Base-by-base conservation (phyloP, 2,888 invertebrate species). In the Melanargia galathea region DNA sequence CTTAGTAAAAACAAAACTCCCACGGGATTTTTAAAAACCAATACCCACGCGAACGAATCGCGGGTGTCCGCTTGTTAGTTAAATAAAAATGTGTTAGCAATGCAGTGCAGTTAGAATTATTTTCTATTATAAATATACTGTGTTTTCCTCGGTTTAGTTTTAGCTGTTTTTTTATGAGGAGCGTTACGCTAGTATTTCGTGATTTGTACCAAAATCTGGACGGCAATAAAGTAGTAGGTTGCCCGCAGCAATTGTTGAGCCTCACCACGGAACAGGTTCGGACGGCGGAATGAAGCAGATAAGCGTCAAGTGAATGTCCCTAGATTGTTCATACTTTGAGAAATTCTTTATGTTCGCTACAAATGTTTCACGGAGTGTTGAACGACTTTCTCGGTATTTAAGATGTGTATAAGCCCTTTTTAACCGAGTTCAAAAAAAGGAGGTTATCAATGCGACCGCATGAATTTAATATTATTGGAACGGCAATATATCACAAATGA, bases 191-290 rank as follows among this genome's bases (percentile, higher is more conserved):
- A 33, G 33, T 33, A 48, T 54, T 10, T 73, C 51, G 16, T 72
- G 13, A 54, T 73, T 81, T 77, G 64, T 30, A 69, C 74, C 75
- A 73, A 67, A 60, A 62, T 40, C 63, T 63, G 72, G 76, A 75
- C 73, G 76, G 82, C 81, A 84, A 86, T 90, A 90, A 87, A 88
- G 83, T 84, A 81, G 82, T 84, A 80, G 82, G 82, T 83, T 80
- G 88, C 84, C 83, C 76, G 78, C 76, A 78, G 84, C 84, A 80
- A 88, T 90, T 89, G 88, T 90, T 84, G 84, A 81, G 84, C 80
- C 79, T 77, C 77, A 72, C 75, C 73, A 77, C 75, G 76, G 75
- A 90, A 90, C 90, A 82, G 88, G 90, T 90, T 83, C 76, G 73
- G 75, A 76, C 76, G 78, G 76, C 75, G 81, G 72, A 75, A 80